These are phyloP conservation scores for Gobio occitaniae DNA, from an alignment of 2,797 vertebrate genomes.

Conservation along the genomic window DNA sequence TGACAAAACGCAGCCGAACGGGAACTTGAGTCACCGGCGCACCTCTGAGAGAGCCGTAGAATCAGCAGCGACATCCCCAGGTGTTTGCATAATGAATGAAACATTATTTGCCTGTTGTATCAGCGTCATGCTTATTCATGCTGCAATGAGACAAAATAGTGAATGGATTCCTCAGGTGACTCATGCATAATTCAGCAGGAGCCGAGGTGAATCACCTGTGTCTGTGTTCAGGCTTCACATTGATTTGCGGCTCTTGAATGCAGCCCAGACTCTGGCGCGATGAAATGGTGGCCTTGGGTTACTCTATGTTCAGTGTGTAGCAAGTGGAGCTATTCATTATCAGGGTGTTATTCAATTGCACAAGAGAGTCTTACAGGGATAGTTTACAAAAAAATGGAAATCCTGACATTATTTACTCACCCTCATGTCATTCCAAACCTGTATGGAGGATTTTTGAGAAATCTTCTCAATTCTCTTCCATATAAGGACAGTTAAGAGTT, in stretches of 20 bases:
- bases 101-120: slow-evolving; percentile 57
- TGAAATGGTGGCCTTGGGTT: slow-evolving; percentile 4
- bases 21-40: slow-evolving; percentile 24
- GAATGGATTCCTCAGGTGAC: slow-evolving; percentile 54
- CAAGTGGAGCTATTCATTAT: slow-evolving; percentile 1
- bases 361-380: background rate
- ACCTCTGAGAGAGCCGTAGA: slow-evolving; percentile 46
- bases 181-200: slow-evolving; percentile 51
- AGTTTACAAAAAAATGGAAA: background rate
- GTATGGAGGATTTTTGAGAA: background rate
- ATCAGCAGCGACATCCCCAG: slow-evolving; percentile 52
- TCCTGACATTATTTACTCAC: background rate
- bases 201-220: slow-evolving; percentile 42
- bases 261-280: background rate
- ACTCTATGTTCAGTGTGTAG: background rate
- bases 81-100: slow-evolving; percentile 64
- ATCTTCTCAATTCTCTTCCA: background rate
- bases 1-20: slow-evolving; percentile 16
- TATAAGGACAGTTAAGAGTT: too few relatives aligned
- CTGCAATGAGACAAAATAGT: slow-evolving; percentile 47
- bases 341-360: slow-evolving; percentile 5
- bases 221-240: background rate
- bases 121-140: slow-evolving; percentile 60
- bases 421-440: background rate
- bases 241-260: slow-evolving; percentile 15